Evolutionary conservation across 2,797 vertebrate species (phyloP), one percentile per base, ranked within the genome.

Genomic region (Lacerta agilis): DNA sequence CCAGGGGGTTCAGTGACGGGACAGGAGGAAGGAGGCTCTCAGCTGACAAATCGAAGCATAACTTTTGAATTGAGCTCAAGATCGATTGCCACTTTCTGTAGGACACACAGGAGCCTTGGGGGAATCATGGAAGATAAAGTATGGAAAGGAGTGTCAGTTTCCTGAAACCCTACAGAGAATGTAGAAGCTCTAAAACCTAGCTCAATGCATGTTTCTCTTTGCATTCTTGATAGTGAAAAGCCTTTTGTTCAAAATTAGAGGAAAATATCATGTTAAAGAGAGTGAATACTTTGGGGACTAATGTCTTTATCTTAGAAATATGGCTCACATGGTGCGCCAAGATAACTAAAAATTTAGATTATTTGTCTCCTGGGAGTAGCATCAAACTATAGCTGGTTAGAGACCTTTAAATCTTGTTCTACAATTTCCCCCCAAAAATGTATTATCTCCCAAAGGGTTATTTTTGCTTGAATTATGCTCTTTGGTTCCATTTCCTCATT

Each of bases 401-500:
- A 93, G 67, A 88, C 88, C 79, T 82, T 92, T 81, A 93, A 92
- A 88, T 87, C 87, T 92, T 13, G 75, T 2, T 45, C 66, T 86
- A 66, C 91, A 86, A 87, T 71, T 85, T 76, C 43, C 45, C 45
- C 77, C 38, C 25, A 85, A 25, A 25, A 38, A 20, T 49, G 2
- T 69, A 87, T 80, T 89, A 87, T 93, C 88, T 66, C 81, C 58
- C 78, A 83, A 79, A 71, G 61, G 27, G 20, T 58, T 58, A 15
- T 84, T 88, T 90, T 88, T 87, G 82, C 87, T 94, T 84, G 64
- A 92, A 88, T 90, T 64, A 33, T 3, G 1, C 3, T 79, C 36
- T 66, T 91, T 88, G 86, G 79, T 87, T 93, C 87, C 92, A 71
- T 83, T 95, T 95, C 71, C 87, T 7, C 87, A 93, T 92, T 92